Evolutionary conservation across 1,140 invertebrate genomes (phyloP).

Genomic region (Argopecten irradians): DNA sequence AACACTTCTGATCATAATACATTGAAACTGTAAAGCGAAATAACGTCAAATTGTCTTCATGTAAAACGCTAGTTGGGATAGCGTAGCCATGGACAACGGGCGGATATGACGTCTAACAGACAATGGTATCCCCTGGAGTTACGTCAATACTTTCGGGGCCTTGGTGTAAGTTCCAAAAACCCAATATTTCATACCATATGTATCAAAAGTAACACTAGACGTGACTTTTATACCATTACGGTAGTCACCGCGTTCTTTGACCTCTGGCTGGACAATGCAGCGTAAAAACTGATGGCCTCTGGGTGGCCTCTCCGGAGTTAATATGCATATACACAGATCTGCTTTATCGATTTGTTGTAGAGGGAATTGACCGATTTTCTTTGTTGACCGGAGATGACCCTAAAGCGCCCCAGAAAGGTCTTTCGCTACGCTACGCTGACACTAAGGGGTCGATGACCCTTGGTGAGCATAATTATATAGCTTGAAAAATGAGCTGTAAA

Average conservation of each 20-base stretch:
- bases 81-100: no score
- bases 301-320: constrained; percentile 5
- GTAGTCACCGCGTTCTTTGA: not conserved
- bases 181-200: no score
- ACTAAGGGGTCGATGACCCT: not conserved
- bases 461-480: not conserved
- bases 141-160: no score
- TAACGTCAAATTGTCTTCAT: no score
- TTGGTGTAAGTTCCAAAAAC: no score
- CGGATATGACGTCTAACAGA: no score
- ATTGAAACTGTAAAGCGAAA: no score
- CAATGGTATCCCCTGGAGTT: no score
- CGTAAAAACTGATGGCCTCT: not conserved
- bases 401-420: not conserved
- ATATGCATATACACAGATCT: not conserved
- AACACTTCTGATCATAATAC: no score
- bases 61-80: no score
- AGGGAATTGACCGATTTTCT: not conserved
- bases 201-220: no score
- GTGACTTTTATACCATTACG: not conserved
- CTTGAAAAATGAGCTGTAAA: constrained; percentile 8
- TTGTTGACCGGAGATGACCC: not conserved
- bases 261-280: not conserved
- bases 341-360: not conserved
- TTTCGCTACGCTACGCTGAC: not conserved